phyloP scores from a whole-genome alignment of 1,140 invertebrate species.

The Drosophila kanapiae region DNA sequence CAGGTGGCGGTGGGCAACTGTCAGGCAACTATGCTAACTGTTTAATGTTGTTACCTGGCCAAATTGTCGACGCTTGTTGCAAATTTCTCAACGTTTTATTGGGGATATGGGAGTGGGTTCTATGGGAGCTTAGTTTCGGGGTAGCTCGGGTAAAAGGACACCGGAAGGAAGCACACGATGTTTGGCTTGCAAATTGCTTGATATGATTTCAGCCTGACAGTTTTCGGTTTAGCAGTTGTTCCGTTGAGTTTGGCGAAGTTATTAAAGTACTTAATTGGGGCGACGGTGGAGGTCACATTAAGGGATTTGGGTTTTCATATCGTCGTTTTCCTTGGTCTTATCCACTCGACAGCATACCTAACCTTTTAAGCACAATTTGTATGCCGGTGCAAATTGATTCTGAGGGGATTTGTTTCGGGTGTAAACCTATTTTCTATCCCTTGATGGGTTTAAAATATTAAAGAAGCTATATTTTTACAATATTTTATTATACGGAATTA shows the following conservation, averaged over 20 bases:
- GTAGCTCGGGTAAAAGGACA: neutral
- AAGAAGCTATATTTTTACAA: neutral
- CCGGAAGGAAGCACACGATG: conserved; percentile 37
- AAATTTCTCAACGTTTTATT: conserved; percentile 81
- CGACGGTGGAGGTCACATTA: conserved; percentile 22
- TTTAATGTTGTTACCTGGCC: conserved; percentile 81
- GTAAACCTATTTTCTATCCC: neutral
- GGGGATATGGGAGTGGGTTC: conserved; percentile 28
- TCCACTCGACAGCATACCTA: neutral
- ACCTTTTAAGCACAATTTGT: conserved; percentile 1
- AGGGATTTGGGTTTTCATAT: conserved; percentile 2
- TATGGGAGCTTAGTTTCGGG: no score
- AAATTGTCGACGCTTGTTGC: conserved; percentile 80
- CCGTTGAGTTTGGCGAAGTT: conserved; percentile 39
- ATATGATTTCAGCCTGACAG: conserved; percentile 54
- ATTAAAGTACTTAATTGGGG: conserved; percentile 51
- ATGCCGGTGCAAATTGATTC: conserved; percentile 2
- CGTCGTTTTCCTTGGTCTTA: neutral
- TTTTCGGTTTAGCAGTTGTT: conserved; percentile 52
- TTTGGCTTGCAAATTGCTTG: conserved; percentile 68
- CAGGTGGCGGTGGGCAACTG: conserved; percentile 60
- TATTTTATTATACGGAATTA: neutral
- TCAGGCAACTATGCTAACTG: conserved; percentile 79
- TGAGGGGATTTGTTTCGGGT: neutral
- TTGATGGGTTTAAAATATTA: neutral